Evolutionary conservation across 2,113 vertebrate genomes (phyloP).

Genomic region (Gorsachius goisagi): DNA sequence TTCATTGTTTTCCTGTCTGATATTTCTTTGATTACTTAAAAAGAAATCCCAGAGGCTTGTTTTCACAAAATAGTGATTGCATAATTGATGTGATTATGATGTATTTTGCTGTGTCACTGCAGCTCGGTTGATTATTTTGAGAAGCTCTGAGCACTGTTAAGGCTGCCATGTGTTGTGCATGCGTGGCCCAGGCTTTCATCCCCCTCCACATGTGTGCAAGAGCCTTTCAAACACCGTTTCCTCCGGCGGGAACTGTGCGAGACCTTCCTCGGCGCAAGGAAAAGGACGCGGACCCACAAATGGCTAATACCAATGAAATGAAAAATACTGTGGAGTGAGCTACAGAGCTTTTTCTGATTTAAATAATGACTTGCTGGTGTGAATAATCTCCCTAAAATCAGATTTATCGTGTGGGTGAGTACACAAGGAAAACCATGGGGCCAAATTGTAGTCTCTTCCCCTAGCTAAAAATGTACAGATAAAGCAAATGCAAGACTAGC

Average conservation of each 20-base stretch:
- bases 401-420: neutral
- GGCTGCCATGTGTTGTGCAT: neutral
- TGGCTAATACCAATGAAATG: neutral
- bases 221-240: neutral
- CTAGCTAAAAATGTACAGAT: neutral
- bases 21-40: slow-evolving; percentile 67
- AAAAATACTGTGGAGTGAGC: neutral
- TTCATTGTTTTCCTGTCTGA: slow-evolving; percentile 45
- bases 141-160: slow-evolving; percentile 32
- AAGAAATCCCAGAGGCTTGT: slow-evolving; percentile 63
- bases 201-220: neutral
- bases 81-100: slow-evolving; percentile 61
- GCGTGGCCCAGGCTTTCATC: neutral
- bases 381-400: neutral
- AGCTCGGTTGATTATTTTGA: slow-evolving; percentile 45
- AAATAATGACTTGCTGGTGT: neutral
- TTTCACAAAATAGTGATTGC: slow-evolving; percentile 62
- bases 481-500: neutral
- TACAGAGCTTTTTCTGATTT: neutral
- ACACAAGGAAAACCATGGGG: neutral
- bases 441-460: neutral
- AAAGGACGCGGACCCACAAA: neutral
- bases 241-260: neutral
- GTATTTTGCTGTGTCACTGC: slow-evolving; percentile 54
- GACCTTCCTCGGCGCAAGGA: neutral